These are phyloP conservation scores for Bombylius major DNA, from an alignment of 2,888 invertebrate species.

Conservation along the genomic window DNA sequence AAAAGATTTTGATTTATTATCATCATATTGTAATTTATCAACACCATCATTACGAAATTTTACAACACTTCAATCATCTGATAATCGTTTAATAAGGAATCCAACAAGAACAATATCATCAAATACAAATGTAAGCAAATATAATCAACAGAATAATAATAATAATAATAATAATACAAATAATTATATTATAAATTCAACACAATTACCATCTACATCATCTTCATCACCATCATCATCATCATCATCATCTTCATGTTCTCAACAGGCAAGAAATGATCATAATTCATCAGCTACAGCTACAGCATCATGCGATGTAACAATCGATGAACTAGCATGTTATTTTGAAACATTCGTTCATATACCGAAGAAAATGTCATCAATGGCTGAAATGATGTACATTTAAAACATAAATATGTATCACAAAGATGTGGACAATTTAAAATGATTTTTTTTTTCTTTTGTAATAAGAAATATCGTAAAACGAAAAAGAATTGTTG, in stretches of 20 bases:
- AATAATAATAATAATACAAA: neutral
- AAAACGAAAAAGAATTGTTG: too few relatives aligned
- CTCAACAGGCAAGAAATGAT: constrained; percentile 61
- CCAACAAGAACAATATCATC: neutral
- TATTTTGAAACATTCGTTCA: constrained; percentile 92
- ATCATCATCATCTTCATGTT: constrained; percentile 45
- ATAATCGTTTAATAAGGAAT: constrained; percentile 1
- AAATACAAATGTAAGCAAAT: constrained; percentile 6
- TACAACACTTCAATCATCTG: constrained; percentile 18
- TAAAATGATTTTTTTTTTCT: too few relatives aligned
- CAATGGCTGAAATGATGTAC: constrained; percentile 98
- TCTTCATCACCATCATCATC: neutral
- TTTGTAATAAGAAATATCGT: too few relatives aligned
- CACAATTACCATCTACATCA: too few relatives aligned
- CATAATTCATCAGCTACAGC: constrained; percentile 25
- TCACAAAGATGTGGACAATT: too few relatives aligned
- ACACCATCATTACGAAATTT: constrained; percentile 14
- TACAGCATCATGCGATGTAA: constrained; percentile 54
- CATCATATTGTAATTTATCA: neutral
- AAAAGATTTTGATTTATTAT: neutral
- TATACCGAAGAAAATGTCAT: constrained; percentile 95
- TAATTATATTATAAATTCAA: too few relatives aligned
- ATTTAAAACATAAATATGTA: constrained; percentile 46
- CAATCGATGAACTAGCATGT: constrained; percentile 87
- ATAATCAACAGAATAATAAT: neutral